Conservation (phyloP, 2,113 vertebrate genomes). For the Pelusios castaneus region DNA sequence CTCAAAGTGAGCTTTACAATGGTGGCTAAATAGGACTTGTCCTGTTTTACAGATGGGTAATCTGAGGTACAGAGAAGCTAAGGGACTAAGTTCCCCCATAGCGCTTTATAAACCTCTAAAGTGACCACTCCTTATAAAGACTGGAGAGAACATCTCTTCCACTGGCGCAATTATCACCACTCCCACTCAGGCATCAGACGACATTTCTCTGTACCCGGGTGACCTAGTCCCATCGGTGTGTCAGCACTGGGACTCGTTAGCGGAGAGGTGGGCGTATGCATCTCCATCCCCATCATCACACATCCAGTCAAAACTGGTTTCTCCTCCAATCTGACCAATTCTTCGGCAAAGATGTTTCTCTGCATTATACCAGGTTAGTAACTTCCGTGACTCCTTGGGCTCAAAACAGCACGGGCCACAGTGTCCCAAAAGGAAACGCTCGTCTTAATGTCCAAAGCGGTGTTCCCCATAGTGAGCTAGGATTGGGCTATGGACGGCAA, state of each 20-base stretch:
- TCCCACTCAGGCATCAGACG: rapidly evolving
- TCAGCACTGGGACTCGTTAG: too few species aligned
- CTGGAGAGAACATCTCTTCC: not conserved
- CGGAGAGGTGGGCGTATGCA: too few species aligned
- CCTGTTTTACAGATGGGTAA: rapidly evolving
- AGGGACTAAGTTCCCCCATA: not conserved
- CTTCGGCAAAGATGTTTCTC: not conserved
- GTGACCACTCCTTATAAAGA: not conserved
- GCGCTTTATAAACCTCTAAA: not conserved
- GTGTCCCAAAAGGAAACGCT: not conserved
- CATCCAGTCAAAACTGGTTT: not conserved
- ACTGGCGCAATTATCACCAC: not conserved
- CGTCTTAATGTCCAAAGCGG: not conserved
- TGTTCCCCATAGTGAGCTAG: not conserved
- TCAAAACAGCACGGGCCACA: not conserved
- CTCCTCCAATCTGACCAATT: rapidly evolving
- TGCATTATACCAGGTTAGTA: not conserved
- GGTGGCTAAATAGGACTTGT: not conserved
- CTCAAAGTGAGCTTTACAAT: rapidly evolving
- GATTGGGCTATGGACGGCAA: not conserved
- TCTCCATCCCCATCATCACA: not conserved
- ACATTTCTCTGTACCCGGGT: not conserved
- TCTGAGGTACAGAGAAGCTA: not conserved
- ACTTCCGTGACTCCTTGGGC: not conserved
- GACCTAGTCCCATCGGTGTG: rapidly evolving